phyloP scores from a whole-genome alignment of 2,797 vertebrate species.

The Bryconaethiops microstoma region DNA sequence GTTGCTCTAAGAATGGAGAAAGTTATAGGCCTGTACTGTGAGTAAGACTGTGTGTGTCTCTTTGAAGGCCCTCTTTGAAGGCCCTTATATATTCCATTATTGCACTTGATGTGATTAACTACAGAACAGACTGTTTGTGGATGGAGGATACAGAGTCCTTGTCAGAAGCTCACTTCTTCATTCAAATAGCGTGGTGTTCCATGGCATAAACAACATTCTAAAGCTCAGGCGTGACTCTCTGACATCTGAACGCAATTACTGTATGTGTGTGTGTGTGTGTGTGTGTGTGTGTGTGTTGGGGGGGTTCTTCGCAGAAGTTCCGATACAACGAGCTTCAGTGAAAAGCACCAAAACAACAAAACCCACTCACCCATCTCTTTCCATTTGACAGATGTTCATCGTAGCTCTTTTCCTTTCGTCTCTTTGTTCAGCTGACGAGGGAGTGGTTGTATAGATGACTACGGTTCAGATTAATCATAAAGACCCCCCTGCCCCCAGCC shows the following conservation, averaged over 20 bases:
- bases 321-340: neutral
- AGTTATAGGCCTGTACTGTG: neutral
- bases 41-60: slow-evolving; percentile 4
- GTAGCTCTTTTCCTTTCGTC: neutral
- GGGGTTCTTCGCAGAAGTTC: slow-evolving; percentile 7
- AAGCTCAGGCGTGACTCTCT: slow-evolving; percentile 47
- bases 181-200: slow-evolving; percentile 12
- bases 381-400: slow-evolving; percentile 28
- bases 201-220: neutral
- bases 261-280: slow-evolving; percentile 49
- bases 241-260: slow-evolving; percentile 73
- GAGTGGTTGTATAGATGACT: slow-evolving; percentile 26
- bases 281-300: no score
- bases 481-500: neutral
- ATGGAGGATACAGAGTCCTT: neutral
- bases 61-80: neutral
- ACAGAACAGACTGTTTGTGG: neutral
- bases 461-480: slow-evolving; percentile 18
- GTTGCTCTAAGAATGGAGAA: neutral
- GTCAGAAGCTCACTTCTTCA: neutral
- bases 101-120: slow-evolving; percentile 10
- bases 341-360: slow-evolving; percentile 1
- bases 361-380: neutral
- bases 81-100: slow-evolving; percentile 19
- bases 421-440: slow-evolving; percentile 40